Evolutionary conservation across 2,113 vertebrate genomes (phyloP).

Genomic region (Platichthys flesus): DNA sequence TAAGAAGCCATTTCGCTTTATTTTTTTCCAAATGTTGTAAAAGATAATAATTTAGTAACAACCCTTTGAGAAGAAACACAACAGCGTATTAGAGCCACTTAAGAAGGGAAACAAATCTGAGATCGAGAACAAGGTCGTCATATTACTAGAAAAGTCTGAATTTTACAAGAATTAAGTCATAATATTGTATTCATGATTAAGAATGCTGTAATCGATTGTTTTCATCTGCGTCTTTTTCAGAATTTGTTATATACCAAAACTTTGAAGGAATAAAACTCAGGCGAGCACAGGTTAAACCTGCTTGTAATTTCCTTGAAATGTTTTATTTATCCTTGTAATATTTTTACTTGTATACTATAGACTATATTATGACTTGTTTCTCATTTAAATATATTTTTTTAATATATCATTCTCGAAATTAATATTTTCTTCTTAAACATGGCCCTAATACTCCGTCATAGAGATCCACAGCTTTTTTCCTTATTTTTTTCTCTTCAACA

Average conservation of each 20-base stretch:
- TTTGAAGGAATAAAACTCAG: too few relatives aligned
- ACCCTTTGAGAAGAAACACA: conserved; percentile 17
- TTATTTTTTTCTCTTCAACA: conserved; percentile 38
- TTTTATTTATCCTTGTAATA: background rate
- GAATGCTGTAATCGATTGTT: too few relatives aligned
- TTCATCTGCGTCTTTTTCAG: too few relatives aligned
- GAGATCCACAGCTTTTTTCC: conserved; percentile 38
- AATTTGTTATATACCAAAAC: background rate
- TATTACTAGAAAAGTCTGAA: too few relatives aligned
- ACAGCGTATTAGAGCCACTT: background rate
- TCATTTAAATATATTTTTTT: too few relatives aligned
- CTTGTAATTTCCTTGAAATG: background rate
- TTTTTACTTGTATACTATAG: background rate
- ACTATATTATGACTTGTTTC: too few relatives aligned
- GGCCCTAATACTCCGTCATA: background rate
- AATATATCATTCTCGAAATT: background rate
- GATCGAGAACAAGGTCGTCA: too few relatives aligned
- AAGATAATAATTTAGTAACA: conserved; percentile 50
- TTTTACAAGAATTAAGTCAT: too few relatives aligned
- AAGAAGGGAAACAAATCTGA: background rate
- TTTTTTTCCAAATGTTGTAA: conserved; percentile 62
- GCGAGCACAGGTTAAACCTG: background rate
- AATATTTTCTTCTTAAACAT: background rate
- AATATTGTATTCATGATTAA: background rate
- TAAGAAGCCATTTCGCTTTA: conserved; percentile 42